Conservation (phyloP, 2,113 vertebrate genomes). For the Phrynocephalus versicolor region DNA sequence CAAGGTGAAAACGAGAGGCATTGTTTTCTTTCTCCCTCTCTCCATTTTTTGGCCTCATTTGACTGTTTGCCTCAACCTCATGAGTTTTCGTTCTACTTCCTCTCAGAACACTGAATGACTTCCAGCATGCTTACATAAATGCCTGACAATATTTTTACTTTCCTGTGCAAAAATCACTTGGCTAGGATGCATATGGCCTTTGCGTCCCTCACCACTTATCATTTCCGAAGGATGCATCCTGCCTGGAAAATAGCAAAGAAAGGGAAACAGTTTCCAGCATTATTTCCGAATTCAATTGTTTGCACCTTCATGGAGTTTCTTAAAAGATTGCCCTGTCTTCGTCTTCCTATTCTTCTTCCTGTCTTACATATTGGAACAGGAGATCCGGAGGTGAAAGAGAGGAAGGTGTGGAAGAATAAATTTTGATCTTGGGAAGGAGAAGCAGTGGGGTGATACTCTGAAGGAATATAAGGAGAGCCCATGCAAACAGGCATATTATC, state of each 20-base stretch:
- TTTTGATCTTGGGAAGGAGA: conserved; percentile 52
- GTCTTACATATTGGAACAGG: conserved; percentile 58
- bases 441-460: conserved; percentile 42
- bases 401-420: conserved; percentile 6
- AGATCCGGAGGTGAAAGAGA: not conserved
- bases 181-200: conserved; percentile 54
- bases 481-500: not conserved
- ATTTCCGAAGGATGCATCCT: conserved; percentile 70
- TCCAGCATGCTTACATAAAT: conserved; percentile 51
- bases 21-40: conserved; percentile 36
- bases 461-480: not conserved
- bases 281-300: conserved; percentile 69
- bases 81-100: conserved; percentile 51
- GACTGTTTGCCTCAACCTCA: conserved; percentile 47
- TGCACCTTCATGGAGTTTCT: conserved; percentile 51
- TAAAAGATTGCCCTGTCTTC: conserved; percentile 65
- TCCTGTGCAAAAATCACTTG: conserved; percentile 59
- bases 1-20: conserved; percentile 39
- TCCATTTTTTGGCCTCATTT: conserved; percentile 33
- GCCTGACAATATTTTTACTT: conserved; percentile 55
- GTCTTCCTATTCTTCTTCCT: conserved; percentile 54
- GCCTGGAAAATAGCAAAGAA: conserved; percentile 67
- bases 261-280: conserved; percentile 60
- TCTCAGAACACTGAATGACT: conserved; percentile 63
- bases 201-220: conserved; percentile 54